Percentiles rank a stretch among this genome's conserved stretches.
Conservation (phyloP, 2,113 vertebrate species). For the Triplophysa rosa region DNA sequence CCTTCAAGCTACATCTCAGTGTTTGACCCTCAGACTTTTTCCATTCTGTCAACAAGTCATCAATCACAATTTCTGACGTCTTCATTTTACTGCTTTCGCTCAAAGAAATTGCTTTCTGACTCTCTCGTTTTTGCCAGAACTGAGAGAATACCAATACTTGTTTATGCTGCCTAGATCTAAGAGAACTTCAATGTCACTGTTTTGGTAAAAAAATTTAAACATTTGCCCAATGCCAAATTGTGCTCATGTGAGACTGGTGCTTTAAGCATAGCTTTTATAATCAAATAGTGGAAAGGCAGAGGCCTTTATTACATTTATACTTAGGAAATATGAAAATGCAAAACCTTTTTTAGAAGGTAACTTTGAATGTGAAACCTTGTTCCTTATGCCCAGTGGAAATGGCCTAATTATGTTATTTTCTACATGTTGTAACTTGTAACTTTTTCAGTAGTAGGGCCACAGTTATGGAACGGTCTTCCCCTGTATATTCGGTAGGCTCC, state of each 20-base stretch:
- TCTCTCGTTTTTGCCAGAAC: slow-evolving; percentile 26
- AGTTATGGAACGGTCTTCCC: no score
- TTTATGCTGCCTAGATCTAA: slow-evolving; percentile 32
- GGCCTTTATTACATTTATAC: no score
- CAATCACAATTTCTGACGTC: slow-evolving; percentile 42
- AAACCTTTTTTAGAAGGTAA: slow-evolving; percentile 48
- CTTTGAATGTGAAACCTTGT: slow-evolving; percentile 53
- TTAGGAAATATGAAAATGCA: no score
- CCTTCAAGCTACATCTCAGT: slow-evolving; percentile 40
- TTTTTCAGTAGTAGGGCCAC: no score
- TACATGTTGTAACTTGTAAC: slow-evolving; percentile 27
- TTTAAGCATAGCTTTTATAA: slow-evolving; percentile 21
- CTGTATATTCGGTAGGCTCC: no score
- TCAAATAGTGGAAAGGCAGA: slow-evolving; percentile 50
- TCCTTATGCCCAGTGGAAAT: slow-evolving; percentile 51
- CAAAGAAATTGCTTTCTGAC: slow-evolving; percentile 12
- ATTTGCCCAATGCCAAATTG: slow-evolving; percentile 55
- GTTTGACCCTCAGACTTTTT: slow-evolving; percentile 40
- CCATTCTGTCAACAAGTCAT: slow-evolving; percentile 44
- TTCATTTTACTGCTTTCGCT: slow-evolving; percentile 33
- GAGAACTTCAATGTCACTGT: slow-evolving; percentile 35
- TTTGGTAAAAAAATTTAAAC: slow-evolving; percentile 43
- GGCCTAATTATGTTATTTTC: slow-evolving; percentile 55
- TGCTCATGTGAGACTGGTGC: slow-evolving; percentile 23
- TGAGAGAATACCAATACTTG: slow-evolving; percentile 40